Evolutionary conservation across 2,113 vertebrate genomes (phyloP).

Genomic region (Salvator merianae): DNA sequence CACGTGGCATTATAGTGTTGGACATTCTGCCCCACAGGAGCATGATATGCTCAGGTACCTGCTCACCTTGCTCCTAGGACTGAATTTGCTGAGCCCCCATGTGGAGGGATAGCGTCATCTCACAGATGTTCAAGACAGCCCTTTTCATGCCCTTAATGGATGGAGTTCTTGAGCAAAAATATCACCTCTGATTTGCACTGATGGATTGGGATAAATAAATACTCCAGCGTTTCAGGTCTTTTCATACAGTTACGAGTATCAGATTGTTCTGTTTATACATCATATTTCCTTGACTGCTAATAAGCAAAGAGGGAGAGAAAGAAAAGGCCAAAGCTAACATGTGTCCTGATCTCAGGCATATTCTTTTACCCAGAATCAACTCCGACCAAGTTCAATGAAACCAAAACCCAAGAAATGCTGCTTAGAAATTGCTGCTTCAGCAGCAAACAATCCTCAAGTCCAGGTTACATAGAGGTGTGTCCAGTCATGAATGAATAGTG

Average conservation of each 20-base stretch:
- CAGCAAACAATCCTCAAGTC: background rate
- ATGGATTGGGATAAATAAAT: background rate
- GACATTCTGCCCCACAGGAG: too few relatives aligned
- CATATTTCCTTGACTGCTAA: background rate
- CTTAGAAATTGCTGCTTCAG: background rate
- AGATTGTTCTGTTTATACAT: background rate
- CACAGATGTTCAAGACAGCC: too few relatives aligned
- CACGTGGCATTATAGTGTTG: too few relatives aligned
- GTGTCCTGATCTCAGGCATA: background rate
- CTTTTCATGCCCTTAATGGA: too few relatives aligned
- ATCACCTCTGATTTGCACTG: background rate
- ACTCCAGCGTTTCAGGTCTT: background rate
- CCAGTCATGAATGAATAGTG: too few relatives aligned
- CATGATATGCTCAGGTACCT: too few relatives aligned
- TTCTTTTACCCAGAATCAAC: background rate
- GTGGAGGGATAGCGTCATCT: too few relatives aligned
- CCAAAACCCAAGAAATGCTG: too few relatives aligned
- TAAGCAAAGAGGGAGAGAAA: background rate
- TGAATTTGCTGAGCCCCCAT: too few relatives aligned
- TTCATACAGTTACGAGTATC: background rate
- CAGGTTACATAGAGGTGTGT: background rate
- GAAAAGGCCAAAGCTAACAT: too few relatives aligned
- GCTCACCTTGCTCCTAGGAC: too few relatives aligned
- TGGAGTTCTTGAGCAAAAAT: too few relatives aligned
- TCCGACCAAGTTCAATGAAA: background rate